Conservation (phyloP, 2,797 vertebrate genomes). For the Capromys pilorides region DNA sequence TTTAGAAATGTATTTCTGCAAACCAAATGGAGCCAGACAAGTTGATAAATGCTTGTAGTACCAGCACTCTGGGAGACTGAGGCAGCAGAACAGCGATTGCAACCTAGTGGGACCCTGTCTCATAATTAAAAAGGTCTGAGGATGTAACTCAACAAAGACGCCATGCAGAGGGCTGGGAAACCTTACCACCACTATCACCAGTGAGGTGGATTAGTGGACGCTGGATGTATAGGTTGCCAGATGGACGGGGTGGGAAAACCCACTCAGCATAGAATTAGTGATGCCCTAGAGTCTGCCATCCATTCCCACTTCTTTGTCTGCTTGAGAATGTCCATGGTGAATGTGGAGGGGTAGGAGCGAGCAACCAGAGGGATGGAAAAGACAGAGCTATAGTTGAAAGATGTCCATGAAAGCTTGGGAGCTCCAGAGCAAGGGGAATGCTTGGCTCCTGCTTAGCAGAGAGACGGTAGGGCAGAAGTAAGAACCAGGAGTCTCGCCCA, state of each 20-base stretch:
- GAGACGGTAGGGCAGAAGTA: background rate
- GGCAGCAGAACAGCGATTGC: no score
- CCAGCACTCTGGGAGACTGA: no score
- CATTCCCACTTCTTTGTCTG: background rate
- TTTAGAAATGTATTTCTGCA: background rate
- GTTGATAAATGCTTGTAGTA: no score
- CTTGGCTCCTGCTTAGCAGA: background rate
- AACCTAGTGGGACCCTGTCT: no score
- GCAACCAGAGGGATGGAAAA: background rate
- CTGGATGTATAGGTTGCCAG: accelerated
- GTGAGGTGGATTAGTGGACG: background rate
- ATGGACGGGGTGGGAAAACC: background rate
- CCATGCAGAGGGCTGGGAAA: background rate
- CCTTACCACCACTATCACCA: background rate
- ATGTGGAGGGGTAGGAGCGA: background rate
- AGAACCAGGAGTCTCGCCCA: no score
- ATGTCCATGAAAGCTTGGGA: background rate
- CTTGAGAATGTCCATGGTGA: background rate
- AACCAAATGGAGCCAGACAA: no score
- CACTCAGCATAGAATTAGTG: background rate
- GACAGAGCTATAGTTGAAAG: background rate
- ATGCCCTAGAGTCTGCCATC: accelerated
- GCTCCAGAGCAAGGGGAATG: background rate
- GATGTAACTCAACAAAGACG: background rate
- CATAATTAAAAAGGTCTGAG: background rate